A percentile compares a stretch with the other conserved stretches of the same genome.
phyloP scores from a whole-genome alignment of 2,113 vertebrate species.

The Dasyurus viverrinus region DNA sequence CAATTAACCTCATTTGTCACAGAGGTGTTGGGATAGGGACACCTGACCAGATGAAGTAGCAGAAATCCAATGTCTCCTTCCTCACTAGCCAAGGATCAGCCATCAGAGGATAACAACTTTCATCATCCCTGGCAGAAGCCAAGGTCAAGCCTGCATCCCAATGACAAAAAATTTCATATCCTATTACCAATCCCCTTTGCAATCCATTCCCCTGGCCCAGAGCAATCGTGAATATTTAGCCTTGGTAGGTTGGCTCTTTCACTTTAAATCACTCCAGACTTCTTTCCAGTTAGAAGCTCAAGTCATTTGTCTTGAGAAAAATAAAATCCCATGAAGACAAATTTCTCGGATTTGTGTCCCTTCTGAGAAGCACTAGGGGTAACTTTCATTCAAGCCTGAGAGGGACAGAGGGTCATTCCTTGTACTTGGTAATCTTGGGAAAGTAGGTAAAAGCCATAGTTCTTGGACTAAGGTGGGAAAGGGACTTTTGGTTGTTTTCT shows the following conservation, averaged over 20 bases:
- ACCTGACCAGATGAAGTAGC: constrained; percentile 47
- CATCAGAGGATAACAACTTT: constrained; percentile 63
- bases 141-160: constrained; percentile 64
- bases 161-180: constrained; percentile 46
- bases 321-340: constrained; percentile 14
- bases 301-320: constrained; percentile 60
- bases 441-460: constrained; percentile 70
- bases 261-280: constrained; percentile 61
- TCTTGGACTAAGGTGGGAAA: constrained; percentile 75
- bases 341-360: constrained; percentile 69
- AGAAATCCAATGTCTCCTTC: constrained; percentile 60
- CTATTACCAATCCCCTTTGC: constrained; percentile 39
- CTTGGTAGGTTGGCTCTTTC: constrained; percentile 59
- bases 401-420: neutral
- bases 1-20: constrained; percentile 47
- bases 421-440: constrained; percentile 14
- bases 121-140: constrained; percentile 51
- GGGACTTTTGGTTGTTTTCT: constrained; percentile 45
- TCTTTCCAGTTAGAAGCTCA: constrained; percentile 62
- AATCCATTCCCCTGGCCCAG: neutral
- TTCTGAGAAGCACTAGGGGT: constrained; percentile 72
- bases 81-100: constrained; percentile 54
- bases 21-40: constrained; percentile 47
- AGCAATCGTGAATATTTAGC: constrained; percentile 56
- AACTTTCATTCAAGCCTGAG: neutral